Evolutionary conservation across 2,113 vertebrate species (phyloP).

Genomic region (Cephalopholis sonnerati): DNA sequence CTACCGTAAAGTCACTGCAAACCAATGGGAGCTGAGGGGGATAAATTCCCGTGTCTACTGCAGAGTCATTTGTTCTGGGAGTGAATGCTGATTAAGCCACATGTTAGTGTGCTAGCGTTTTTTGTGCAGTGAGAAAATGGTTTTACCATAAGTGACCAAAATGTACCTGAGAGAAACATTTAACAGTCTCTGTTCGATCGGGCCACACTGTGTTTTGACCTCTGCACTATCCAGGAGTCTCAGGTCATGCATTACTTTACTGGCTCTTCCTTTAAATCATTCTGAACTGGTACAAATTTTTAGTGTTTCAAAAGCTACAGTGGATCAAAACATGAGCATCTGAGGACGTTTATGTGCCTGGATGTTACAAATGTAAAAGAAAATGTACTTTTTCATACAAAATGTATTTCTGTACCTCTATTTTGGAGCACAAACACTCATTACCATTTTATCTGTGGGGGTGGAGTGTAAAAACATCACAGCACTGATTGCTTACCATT

Average conservation of each 20-base stretch:
- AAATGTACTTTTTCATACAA: constrained; percentile 1
- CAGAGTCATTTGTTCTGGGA: too few species aligned
- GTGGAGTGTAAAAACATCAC: constrained; percentile 18
- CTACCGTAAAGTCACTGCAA: too few species aligned
- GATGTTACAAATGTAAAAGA: background rate
- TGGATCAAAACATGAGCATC: constrained; percentile 23
- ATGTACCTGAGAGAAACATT: background rate
- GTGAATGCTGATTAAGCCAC: too few species aligned
- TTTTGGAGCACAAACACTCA: constrained; percentile 10
- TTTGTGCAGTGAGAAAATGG: too few species aligned
- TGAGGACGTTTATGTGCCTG: background rate
- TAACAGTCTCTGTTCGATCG: background rate
- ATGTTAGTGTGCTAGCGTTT: too few species aligned
- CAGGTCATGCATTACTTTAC: background rate
- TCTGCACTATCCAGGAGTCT: background rate
- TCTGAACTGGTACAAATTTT: background rate
- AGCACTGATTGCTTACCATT: background rate
- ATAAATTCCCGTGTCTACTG: too few species aligned
- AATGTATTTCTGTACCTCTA: background rate
- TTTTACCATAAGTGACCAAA: background rate
- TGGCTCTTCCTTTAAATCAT: background rate
- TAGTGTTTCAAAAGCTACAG: background rate
- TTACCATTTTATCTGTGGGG: constrained; percentile 22
- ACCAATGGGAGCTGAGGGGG: too few species aligned
- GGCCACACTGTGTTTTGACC: background rate